These are phyloP conservation scores for Galago senegalensis DNA, from an alignment of 2,797 vertebrate genomes.

Conservation along the genomic window DNA sequence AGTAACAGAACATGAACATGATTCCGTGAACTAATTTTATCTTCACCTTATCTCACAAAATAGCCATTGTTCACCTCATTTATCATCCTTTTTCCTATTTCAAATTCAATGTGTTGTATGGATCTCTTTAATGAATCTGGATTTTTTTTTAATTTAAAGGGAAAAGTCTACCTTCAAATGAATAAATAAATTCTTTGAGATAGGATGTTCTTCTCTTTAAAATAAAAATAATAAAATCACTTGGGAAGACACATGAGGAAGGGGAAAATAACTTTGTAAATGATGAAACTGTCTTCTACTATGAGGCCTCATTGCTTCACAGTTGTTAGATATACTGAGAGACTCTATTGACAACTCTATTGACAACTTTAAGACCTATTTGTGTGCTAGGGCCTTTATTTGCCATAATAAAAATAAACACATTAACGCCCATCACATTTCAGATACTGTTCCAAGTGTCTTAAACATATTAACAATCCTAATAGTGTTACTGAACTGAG, in stretches of 20 bases:
- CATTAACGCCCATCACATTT: rapidly evolving
- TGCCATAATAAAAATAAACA: neutral
- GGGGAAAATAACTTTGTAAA: neutral
- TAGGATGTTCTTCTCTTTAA: neutral
- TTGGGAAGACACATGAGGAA: neutral
- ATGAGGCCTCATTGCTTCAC: neutral
- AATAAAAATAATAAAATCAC: neutral
- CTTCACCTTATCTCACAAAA: neutral
- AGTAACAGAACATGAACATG: neutral
- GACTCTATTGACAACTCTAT: neutral
- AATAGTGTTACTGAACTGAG: neutral
- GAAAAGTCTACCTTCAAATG: neutral
- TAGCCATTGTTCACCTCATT: neutral
- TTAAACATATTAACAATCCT: neutral
- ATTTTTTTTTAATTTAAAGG: neutral
- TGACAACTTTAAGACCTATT: neutral
- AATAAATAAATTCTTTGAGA: neutral
- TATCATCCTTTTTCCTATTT: neutral
- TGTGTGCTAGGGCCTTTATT: neutral
- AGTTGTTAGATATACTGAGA: neutral
- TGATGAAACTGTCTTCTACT: neutral
- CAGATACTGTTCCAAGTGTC: neutral
- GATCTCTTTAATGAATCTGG: neutral
- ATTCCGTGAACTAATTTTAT: neutral
- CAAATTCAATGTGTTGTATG: neutral